Base-by-base conservation (phyloP, 2,888 invertebrate species). In the Trissolcus japonicus region DNA sequence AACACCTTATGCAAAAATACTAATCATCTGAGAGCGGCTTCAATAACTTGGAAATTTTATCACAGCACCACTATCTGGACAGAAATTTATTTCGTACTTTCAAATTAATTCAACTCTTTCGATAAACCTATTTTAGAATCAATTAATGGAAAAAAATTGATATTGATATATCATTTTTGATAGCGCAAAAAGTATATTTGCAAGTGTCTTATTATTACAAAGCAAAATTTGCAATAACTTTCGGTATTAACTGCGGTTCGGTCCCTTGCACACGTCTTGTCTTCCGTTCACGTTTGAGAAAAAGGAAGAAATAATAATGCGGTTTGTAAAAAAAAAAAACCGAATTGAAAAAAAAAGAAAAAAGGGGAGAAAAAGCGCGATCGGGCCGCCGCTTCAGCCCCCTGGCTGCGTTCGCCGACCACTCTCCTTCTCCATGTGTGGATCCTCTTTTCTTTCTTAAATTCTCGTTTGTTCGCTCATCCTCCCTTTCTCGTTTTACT, bases 331-430 rank as follows among this genome's bases (percentile, higher is more conserved):
- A 82, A 78, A 81, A 80, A 82, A 78, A 77, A 65, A 68, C 68
- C 78, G 76, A 77, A 78, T 79, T 60, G 72, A 66, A 74, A 50
- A 65, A 78, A 75, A 55, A 43, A 41, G 56, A 57, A 69, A 69
- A 79, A 67, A 69, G 66, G 79, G 74, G 69, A 65, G 65, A 80
- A 77, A 78, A 72, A 68, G 73, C 56, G 80, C 79, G 85, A 76
- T 80, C 85, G 74, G 83, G 82, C 85, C 85, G 83, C 80, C 80
- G 83, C 80, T 84, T 83, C 81, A 79, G 81, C 81, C 81, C 83
- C 80, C 81, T 80, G 78, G 80, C 83, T 79, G 72, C 68, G 71
- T 79, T 81, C 80, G 71, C 60, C 79, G 79, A 66, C 79, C 79
- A 81, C 78, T 80, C 79, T 79, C 78, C 78, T 78, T 81, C 79